A percentile compares a stretch with the other conserved stretches of the same genome.
Evolutionary conservation across 2,888 invertebrate species (phyloP).

Genomic region (Brachynemurus nebulosus): DNA sequence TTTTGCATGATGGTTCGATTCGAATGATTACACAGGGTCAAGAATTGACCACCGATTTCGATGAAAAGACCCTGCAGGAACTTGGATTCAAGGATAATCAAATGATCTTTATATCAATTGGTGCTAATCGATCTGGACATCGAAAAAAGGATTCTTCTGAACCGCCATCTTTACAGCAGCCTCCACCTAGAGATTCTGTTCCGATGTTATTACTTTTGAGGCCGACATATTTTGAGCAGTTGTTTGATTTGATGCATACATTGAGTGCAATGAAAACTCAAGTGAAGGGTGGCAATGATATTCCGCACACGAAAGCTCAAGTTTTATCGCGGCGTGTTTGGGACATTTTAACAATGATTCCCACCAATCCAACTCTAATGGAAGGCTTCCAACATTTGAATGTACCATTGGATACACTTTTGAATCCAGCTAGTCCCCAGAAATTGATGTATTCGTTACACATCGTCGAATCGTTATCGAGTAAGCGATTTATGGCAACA

Average conservation of each 20-base stretch:
- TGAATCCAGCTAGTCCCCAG: constrained; percentile 82
- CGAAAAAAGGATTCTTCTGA: constrained; percentile 54
- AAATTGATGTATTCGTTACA: constrained; percentile 91
- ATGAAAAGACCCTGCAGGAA: constrained; percentile 80
- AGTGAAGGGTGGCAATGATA: constrained; percentile 51
- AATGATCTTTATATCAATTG: constrained; percentile 83
- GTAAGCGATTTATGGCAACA: constrained; percentile 22
- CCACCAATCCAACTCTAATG: constrained; percentile 75
- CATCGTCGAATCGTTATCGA: constrained; percentile 65
- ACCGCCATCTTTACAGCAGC: constrained; percentile 74
- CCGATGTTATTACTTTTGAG: constrained; percentile 74
- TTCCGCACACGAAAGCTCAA: constrained; percentile 77
- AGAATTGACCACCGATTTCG: constrained; percentile 82
- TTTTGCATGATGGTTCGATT: constrained; percentile 71
- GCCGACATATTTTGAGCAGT: constrained; percentile 79
- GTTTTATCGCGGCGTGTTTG: constrained; percentile 82
- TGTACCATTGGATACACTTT: constrained; percentile 53
- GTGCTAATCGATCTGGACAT: constrained; percentile 47
- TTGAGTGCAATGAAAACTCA: constrained; percentile 75
- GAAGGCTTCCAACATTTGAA: constrained; percentile 72
- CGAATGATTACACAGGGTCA: constrained; percentile 90
- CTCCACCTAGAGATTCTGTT: constrained; percentile 71
- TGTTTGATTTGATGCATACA: constrained; percentile 82
- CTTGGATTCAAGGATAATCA: constrained; percentile 92
- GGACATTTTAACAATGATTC: constrained; percentile 85